phyloP scores from a whole-genome alignment of 2,797 vertebrate genomes.

The Oryzias sinensis region DNA sequence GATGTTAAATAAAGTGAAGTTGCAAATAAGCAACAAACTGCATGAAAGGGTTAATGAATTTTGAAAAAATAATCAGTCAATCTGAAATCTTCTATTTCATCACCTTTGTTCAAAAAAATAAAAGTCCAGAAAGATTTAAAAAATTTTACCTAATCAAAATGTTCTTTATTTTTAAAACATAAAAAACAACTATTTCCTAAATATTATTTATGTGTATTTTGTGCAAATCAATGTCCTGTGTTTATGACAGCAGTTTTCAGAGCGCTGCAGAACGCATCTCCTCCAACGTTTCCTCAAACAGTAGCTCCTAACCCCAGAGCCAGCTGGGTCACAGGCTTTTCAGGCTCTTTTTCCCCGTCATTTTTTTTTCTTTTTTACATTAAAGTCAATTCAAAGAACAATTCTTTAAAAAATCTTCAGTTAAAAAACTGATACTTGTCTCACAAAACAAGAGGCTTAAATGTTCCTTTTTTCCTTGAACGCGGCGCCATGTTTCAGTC shows the following conservation, averaged over 20 bases:
- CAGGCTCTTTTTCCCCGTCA: too few relatives aligned
- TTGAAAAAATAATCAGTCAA: too few relatives aligned
- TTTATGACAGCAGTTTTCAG: conserved; percentile 11
- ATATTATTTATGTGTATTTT: background rate
- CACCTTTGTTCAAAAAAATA: too few relatives aligned
- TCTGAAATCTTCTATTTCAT: too few relatives aligned
- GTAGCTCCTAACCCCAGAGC: conserved; percentile 70
- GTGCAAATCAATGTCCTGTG: background rate
- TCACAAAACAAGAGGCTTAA: background rate
- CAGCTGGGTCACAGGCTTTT: conserved; percentile 47
- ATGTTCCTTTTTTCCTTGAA: conserved; percentile 8
- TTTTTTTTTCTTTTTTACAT: too few relatives aligned
- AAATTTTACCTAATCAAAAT: too few relatives aligned
- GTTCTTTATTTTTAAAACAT: too few relatives aligned
- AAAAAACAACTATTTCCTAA: too few relatives aligned
- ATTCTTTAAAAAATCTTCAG: conserved; percentile 26
- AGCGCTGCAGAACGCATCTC: conserved; percentile 48
- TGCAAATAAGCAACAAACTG: too few relatives aligned
- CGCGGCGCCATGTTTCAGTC: conserved; percentile 2
- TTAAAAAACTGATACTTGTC: background rate
- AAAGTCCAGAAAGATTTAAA: too few relatives aligned
- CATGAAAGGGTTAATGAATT: too few relatives aligned
- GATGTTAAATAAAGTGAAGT: too few relatives aligned
- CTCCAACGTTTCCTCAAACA: conserved; percentile 52
- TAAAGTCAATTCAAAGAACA: conserved; percentile 57